Conservation (phyloP, 2,113 vertebrate genomes). For the Miniopterus natalensis region DNA sequence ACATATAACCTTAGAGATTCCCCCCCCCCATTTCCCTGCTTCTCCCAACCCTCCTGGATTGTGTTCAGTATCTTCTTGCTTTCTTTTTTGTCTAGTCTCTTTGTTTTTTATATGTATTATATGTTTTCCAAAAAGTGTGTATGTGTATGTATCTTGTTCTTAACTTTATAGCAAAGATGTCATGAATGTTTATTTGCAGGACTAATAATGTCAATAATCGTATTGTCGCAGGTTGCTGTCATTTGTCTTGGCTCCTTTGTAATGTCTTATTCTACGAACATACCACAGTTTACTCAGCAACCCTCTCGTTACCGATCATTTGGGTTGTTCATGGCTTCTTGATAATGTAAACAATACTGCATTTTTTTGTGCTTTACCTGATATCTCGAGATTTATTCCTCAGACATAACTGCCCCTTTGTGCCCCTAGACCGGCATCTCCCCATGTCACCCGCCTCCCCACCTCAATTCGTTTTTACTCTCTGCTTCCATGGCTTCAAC, state of each 20-base stretch:
- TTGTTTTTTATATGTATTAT: neutral
- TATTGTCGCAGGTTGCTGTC: neutral
- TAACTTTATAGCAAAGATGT: neutral
- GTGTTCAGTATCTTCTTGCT: neutral
- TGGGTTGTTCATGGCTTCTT: neutral
- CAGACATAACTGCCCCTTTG: neutral
- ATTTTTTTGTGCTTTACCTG: neutral
- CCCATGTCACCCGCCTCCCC: neutral
- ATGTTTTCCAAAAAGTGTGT: neutral
- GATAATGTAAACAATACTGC: neutral
- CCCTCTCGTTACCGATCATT: neutral
- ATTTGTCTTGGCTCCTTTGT: neutral
- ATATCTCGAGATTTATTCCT: neutral
- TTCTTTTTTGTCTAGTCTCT: neutral
- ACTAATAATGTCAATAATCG: neutral
- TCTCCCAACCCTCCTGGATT: neutral
- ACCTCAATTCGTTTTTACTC: neutral
- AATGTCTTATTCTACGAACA: neutral
- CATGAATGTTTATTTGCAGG: neutral
- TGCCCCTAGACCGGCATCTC: neutral
- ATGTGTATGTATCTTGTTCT: neutral
- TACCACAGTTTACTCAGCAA: neutral
- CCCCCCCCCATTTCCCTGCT: neutral
- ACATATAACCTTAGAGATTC: rapidly evolving
- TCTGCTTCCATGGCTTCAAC: no score